phyloP scores from a whole-genome alignment of 2,797 vertebrate genomes.

The Anguilla anguilla region DNA sequence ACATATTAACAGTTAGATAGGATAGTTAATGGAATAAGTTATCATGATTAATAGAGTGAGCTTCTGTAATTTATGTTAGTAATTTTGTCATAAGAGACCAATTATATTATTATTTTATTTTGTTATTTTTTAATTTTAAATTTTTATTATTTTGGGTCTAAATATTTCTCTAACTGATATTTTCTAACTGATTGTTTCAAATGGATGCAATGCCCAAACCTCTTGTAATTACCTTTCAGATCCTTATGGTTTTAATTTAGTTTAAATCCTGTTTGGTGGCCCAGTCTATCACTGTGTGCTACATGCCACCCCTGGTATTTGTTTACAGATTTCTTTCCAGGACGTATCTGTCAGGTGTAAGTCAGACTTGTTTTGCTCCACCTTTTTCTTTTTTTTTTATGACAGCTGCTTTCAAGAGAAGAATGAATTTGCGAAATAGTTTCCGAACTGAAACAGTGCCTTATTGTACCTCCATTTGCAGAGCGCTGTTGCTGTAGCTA shows the following conservation, averaged over 20 bases:
- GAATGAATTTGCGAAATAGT: no score
- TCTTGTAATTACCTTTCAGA: background rate
- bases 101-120: background rate
- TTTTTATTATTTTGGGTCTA: background rate
- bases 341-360: background rate
- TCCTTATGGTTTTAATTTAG: background rate
- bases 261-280: background rate
- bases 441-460: no score
- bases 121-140: no score
- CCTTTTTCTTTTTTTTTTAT: no score
- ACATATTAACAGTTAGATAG: background rate
- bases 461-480: no score
- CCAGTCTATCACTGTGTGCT: no score
- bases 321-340: background rate
- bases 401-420: no score
- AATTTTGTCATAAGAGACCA: background rate
- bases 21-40: no score
- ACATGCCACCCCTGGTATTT: no score
- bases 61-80: background rate
- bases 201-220: background rate
- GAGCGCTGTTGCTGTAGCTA: no score
- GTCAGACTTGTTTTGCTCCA: background rate
- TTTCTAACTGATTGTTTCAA: background rate
- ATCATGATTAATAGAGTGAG: background rate
- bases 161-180: background rate